phyloP scores from a whole-genome alignment of 2,797 vertebrate genomes.

The Typhlichthys eigenmanni region DNA sequence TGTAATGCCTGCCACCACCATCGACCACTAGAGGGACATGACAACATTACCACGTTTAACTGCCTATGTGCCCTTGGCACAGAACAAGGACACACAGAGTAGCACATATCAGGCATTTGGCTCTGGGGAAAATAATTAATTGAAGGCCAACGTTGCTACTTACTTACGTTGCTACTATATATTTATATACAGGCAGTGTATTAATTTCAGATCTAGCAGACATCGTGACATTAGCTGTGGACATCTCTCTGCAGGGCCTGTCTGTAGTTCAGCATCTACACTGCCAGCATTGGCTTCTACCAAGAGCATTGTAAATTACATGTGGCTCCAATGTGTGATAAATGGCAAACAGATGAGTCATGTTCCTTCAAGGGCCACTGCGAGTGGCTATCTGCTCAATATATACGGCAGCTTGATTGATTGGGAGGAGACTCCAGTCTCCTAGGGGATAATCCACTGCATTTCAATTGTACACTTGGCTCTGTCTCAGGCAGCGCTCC shows the following conservation, averaged over 20 bases:
- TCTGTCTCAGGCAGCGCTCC: neutral
- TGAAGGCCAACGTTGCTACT: neutral
- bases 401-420: slow-evolving; percentile 34
- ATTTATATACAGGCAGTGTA: too few species aligned
- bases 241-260: neutral
- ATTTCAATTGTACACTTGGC: slow-evolving; percentile 19
- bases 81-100: slow-evolving; percentile 16
- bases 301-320: neutral
- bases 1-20: slow-evolving; percentile 92
- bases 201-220: too few species aligned
- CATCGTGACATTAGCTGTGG: too few species aligned
- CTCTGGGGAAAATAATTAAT: too few species aligned
- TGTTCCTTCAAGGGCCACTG: slow-evolving; percentile 14
- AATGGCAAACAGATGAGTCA: slow-evolving; percentile 22
- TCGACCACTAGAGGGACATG: slow-evolving; percentile 83
- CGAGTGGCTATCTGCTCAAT: slow-evolving; percentile 26
- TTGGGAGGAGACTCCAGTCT: slow-evolving; percentile 36
- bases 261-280: slow-evolving; percentile 1
- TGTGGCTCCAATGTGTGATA: slow-evolving; percentile 15
- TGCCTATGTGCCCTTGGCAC: neutral
- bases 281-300: neutral
- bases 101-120: slow-evolving; percentile 1
- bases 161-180: too few species aligned
- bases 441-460: slow-evolving; percentile 26
- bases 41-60: slow-evolving; percentile 7